These are phyloP conservation scores for Phainopepla nitens DNA, from an alignment of 2,113 vertebrate genomes.

Conservation along the genomic window DNA sequence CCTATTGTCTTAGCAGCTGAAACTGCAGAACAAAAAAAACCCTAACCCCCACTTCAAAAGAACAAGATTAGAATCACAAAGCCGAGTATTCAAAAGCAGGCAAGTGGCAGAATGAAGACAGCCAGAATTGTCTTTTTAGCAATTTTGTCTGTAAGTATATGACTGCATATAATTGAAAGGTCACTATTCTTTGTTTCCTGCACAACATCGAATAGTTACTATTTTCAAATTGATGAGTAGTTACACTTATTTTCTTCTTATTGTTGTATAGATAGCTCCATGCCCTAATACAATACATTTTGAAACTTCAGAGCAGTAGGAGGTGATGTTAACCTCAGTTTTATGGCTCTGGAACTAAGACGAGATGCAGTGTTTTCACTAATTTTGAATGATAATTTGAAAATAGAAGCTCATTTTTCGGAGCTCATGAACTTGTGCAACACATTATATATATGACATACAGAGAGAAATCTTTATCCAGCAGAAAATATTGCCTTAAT, in stretches of 20 bases:
- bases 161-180: neutral
- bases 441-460: neutral
- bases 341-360: neutral
- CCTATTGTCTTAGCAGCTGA: conserved; percentile 61
- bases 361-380: neutral
- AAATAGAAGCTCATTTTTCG: neutral
- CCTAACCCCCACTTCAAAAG: conserved; percentile 8
- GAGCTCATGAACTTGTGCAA: neutral
- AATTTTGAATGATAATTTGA: neutral
- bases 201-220: neutral
- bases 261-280: neutral
- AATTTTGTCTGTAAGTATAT: neutral
- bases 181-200: neutral
- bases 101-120: conserved; percentile 12
- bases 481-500: neutral
- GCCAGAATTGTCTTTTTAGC: neutral
- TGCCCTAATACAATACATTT: neutral
- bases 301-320: neutral
- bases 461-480: neutral
- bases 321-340: neutral
- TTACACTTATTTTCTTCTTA: conserved; percentile 10
- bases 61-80: conserved; percentile 55
- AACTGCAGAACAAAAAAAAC: neutral
- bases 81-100: neutral
- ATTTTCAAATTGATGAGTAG: neutral